These are phyloP conservation scores for Anthoptus insignis DNA, from an alignment of 2,888 invertebrate species.

Conservation along the genomic window DNA sequence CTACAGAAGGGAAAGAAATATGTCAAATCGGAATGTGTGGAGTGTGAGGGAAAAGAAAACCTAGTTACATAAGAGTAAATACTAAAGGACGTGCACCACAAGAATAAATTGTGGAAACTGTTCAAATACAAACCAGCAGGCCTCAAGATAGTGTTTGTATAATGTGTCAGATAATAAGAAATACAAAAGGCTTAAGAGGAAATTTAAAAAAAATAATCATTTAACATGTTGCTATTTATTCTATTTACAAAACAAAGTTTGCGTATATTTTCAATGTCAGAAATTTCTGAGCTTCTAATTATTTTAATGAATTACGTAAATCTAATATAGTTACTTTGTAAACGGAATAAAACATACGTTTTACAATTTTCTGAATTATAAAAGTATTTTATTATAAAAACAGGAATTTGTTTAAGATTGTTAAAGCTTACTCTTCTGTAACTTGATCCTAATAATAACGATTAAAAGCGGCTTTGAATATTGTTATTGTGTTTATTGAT, in stretches of 20 bases:
- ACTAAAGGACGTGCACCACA: slow-evolving; percentile 15
- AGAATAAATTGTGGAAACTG: slow-evolving; percentile 21
- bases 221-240: too few species aligned
- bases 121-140: slow-evolving; percentile 20
- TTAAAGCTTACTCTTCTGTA: neutral
- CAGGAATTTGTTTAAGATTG: neutral
- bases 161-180: too few species aligned
- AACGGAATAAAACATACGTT: too few species aligned
- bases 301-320: too few species aligned
- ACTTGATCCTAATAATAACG: neutral
- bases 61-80: slow-evolving; percentile 43
- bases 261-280: too few species aligned
- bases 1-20: slow-evolving; percentile 66
- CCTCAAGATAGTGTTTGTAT: neutral
- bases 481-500: neutral
- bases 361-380: too few species aligned
- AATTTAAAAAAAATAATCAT: too few species aligned
- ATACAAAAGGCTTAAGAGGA: too few species aligned
- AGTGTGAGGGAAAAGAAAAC: slow-evolving; percentile 57
- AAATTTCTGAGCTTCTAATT: too few species aligned
- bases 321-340: too few species aligned
- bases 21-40: slow-evolving; percentile 65
- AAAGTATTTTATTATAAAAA: neutral
- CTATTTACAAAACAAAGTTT: too few species aligned
- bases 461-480: slow-evolving; percentile 15